Evolutionary conservation across 2,888 invertebrate genomes (phyloP).

Genomic region (Ethmia dodecea): DNA sequence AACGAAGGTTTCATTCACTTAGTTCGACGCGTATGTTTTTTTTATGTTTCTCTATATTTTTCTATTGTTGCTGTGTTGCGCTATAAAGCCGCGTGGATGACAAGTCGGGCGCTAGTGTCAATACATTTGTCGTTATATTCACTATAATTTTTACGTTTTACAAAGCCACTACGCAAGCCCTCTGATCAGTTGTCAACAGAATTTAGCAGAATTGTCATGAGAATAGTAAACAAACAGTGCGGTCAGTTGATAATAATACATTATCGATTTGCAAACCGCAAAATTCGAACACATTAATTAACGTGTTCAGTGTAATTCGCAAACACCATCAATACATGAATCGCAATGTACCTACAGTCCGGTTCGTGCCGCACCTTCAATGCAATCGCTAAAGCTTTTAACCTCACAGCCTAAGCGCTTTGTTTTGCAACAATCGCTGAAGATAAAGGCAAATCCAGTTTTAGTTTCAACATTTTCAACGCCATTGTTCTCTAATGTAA

Average conservation of each 20-base stretch:
- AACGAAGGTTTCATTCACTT: no score
- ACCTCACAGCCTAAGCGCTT: conserved; percentile 41
- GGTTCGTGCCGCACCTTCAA: background rate
- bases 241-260: conserved; percentile 20
- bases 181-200: no score
- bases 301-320: conserved; percentile 16
- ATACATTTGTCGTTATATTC: no score
- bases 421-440: conserved; percentile 56
- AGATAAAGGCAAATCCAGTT: conserved; percentile 55
- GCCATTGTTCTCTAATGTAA: conserved; percentile 63
- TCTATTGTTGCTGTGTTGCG: no score
- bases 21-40: no score
- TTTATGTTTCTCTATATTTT: no score
- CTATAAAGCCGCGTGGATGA: no score
- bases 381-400: conserved; percentile 37
- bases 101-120: no score
- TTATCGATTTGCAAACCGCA: conserved; percentile 14
- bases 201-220: no score
- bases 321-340: conserved; percentile 7
- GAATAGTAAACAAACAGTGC: no score
- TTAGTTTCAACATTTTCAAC: conserved; percentile 48
- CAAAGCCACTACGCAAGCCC: no score
- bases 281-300: conserved; percentile 21
- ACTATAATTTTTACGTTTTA: no score
- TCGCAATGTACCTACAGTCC: conserved; percentile 10